phyloP scores from a whole-genome alignment of 2,888 invertebrate species.

The Sialis lutaria region DNA sequence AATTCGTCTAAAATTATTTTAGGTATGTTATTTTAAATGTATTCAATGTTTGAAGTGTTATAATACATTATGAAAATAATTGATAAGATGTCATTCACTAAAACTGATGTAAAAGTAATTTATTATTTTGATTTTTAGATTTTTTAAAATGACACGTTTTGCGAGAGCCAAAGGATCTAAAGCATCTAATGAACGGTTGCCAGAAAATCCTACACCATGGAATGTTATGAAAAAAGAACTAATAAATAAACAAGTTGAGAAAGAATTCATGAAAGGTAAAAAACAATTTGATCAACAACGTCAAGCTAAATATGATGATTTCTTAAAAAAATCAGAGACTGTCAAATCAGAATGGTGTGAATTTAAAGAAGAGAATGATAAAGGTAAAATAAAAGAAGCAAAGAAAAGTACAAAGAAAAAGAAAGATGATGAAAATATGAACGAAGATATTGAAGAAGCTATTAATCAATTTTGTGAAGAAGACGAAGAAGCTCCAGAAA shows the following conservation, averaged over 20 bases:
- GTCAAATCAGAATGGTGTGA: constrained; percentile 35
- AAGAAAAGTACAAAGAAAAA: constrained; percentile 5
- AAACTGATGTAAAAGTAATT: too few species aligned
- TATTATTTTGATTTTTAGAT: background rate
- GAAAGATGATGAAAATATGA: constrained; percentile 2
- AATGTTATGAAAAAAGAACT: constrained; percentile 48
- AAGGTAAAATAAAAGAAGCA: constrained; percentile 6
- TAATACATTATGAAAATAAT: too few species aligned
- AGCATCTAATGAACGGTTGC: constrained; percentile 48
- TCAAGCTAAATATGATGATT: constrained; percentile 28
- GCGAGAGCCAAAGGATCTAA: constrained; percentile 59
- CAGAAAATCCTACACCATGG: constrained; percentile 58
- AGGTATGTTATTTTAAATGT: too few species aligned
- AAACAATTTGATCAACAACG: constrained; percentile 22
- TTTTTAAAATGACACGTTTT: constrained; percentile 47
- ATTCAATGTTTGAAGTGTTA: too few species aligned
- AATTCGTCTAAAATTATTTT: too few species aligned
- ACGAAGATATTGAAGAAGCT: constrained; percentile 3
- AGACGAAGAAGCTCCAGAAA: background rate
- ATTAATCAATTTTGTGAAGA: background rate
- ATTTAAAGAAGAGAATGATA: constrained; percentile 19
- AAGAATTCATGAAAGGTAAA: constrained; percentile 29
- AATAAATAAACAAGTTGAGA: constrained; percentile 30
- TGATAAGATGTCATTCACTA: too few species aligned
- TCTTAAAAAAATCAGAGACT: constrained; percentile 29